A percentile compares a stretch with the other conserved stretches of the same genome.
phyloP scores from a whole-genome alignment of 2,113 vertebrate species.

The Urocitellus parryii region DNA sequence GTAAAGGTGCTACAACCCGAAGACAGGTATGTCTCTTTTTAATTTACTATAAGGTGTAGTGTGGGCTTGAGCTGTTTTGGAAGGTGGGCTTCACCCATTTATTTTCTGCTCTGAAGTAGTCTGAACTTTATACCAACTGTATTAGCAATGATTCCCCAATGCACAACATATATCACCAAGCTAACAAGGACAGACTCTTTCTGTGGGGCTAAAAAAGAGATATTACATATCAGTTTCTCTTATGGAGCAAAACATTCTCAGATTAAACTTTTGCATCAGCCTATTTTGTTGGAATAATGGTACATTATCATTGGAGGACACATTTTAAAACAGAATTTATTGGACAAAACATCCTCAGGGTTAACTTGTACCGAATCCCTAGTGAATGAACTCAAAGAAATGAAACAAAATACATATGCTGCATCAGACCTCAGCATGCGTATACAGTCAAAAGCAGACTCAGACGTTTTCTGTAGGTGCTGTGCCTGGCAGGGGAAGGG shows the following conservation, averaged over 20 bases:
- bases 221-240: not conserved
- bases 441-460: not conserved
- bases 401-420: not conserved
- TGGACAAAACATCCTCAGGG: conserved; percentile 8
- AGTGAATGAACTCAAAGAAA: not conserved
- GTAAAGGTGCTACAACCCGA: not conserved
- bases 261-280: not conserved
- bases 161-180: not conserved
- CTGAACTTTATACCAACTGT: not conserved
- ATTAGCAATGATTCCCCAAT: not conserved
- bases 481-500: not conserved
- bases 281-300: not conserved
- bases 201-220: not conserved
- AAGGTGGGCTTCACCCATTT: not conserved
- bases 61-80: not conserved
- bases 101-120: not conserved
- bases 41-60: not conserved
- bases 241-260: conserved; percentile 18
- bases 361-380: not conserved
- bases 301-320: not conserved
- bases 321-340: conserved; percentile 35
- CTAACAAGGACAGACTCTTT: not conserved
- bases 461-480: not conserved
- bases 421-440: not conserved
- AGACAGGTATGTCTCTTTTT: not conserved